Conservation (phyloP, 2,888 invertebrate species). For the Nephrotoma appendiculata region DNA sequence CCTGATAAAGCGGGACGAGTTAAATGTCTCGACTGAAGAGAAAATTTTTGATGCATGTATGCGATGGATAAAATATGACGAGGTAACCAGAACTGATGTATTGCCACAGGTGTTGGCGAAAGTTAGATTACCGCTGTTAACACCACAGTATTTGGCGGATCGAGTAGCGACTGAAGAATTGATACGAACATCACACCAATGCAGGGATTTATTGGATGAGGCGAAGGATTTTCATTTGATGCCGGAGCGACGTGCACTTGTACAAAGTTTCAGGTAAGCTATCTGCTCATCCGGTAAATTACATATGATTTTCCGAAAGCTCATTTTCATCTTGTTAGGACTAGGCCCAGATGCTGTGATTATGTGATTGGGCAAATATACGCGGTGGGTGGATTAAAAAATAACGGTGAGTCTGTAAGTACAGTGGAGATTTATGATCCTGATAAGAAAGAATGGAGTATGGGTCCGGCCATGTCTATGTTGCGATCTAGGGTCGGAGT, state of each 20-base stretch:
- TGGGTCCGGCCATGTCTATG: conserved; percentile 72
- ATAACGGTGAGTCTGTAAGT: conserved; percentile 67
- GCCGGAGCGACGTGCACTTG: conserved; percentile 63
- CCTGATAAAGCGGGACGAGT: conserved; percentile 58
- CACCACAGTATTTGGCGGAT: conserved; percentile 70
- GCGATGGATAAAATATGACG: conserved; percentile 57
- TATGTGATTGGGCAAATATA: conserved; percentile 65
- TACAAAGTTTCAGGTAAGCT: conserved; percentile 47
- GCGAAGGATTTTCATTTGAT: conserved; percentile 77
- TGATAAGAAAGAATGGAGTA: conserved; percentile 49
- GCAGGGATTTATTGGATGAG: conserved; percentile 75
- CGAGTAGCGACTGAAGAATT: conserved; percentile 64
- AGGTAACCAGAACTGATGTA: conserved; percentile 38
- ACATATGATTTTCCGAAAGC: not conserved
- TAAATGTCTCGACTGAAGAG: conserved; percentile 63
- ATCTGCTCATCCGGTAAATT: not conserved
- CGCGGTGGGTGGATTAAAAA: conserved; percentile 74
- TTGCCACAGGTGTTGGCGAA: conserved; percentile 57
- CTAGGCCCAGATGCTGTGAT: conserved; percentile 59
- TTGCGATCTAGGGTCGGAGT: conserved; percentile 70
- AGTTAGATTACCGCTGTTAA: conserved; percentile 65
- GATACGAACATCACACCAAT: conserved; percentile 60
- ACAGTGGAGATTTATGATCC: conserved; percentile 79
- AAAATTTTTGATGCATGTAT: conserved; percentile 74
- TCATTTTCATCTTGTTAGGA: conserved; percentile 29